Evolutionary conservation across 2,888 invertebrate genomes (phyloP), one percentile per base, ranked within the genome.

Genomic region (Sminthurides aquaticus): DNA sequence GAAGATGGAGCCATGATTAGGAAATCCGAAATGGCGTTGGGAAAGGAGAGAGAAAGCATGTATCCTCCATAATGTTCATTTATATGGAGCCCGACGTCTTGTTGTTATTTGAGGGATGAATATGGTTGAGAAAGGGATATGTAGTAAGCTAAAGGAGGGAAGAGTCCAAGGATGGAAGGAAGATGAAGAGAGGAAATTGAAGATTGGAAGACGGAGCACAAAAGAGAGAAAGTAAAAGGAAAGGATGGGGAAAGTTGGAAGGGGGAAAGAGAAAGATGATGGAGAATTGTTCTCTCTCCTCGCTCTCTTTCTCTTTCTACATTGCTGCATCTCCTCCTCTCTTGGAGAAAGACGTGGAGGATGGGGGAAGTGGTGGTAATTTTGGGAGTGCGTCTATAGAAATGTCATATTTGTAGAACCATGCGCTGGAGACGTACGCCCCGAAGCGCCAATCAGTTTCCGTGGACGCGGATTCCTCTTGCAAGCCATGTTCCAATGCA

Each of bases 371-470:
- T 52, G 52, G 24, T 52, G 52, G 52, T 20, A 52, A 22, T 20
- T 34, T 34, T 34, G 43, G 43, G 15, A 34, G 43, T 25, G 49
- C 48, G 62, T 56, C 62, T 62, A 62, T 61, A 64, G 64, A 64
- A 67, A 64, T 67, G 67, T 65, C 65, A 65, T 67, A 67, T 67
- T 67, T 67, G 65, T 65, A 67, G 65, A 67, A 65, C 67, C 67
- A 67, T 67, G 67, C 67, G 67, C 65, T 65, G 59, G 60, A 64
- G 64, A 67, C 24, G 22, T 15, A 60, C 57, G 29, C 61, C 67
- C 65, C 48, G 56, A 27, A 65, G 67, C 67, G 56, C 67, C 67
- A 67, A 67, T 67, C 67, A 65, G 62, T 67, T 67, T 62, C 67
- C 57, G 67, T 61, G 65, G 57, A 65, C 65, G 67, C 67, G 67